phyloP scores from a whole-genome alignment of 1,140 invertebrate genomes.

The Xylocopa sonorina region DNA sequence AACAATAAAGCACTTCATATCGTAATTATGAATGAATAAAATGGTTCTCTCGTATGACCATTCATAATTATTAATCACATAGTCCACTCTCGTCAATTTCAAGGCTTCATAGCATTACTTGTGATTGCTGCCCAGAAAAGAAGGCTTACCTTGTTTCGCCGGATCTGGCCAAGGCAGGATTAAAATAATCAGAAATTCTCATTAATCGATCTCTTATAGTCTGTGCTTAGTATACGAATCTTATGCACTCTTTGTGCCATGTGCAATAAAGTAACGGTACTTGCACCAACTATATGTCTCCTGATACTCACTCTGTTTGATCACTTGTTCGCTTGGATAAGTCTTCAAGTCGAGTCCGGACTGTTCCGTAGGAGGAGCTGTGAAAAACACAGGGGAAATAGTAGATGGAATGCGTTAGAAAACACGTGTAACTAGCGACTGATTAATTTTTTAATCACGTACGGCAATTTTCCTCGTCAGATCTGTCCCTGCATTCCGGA shows the following conservation, averaged over 20 bases:
- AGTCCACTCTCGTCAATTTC: constrained; percentile 38
- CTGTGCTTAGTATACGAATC: no score
- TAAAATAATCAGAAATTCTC: constrained; percentile 68
- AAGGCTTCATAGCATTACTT: constrained; percentile 57
- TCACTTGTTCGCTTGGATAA: constrained; percentile 88
- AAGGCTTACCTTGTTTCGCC: constrained; percentile 77
- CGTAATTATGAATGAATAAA: background rate
- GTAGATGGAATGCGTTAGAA: background rate
- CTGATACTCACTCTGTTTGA: constrained; percentile 90
- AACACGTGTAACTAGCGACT: no score
- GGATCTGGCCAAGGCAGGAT: constrained; percentile 76
- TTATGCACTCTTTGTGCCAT: background rate
- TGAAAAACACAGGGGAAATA: background rate
- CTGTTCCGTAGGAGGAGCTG: constrained; percentile 16
- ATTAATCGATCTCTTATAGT: constrained; percentile 63
- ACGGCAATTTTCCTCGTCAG: constrained; percentile 90
- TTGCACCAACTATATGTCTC: background rate
- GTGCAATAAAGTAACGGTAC: background rate
- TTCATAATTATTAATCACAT: background rate
- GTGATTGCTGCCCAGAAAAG: constrained; percentile 46
- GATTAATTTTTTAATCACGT: constrained; percentile 75
- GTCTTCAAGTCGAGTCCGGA: constrained; percentile 85
- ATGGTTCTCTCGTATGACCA: background rate
- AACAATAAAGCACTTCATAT: background rate
- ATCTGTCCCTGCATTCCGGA: constrained; percentile 87